Percentiles rank a stretch among this genome's conserved stretches.
Evolutionary conservation across 2,797 vertebrate species (phyloP).

Genomic region (Falco columbarius): DNA sequence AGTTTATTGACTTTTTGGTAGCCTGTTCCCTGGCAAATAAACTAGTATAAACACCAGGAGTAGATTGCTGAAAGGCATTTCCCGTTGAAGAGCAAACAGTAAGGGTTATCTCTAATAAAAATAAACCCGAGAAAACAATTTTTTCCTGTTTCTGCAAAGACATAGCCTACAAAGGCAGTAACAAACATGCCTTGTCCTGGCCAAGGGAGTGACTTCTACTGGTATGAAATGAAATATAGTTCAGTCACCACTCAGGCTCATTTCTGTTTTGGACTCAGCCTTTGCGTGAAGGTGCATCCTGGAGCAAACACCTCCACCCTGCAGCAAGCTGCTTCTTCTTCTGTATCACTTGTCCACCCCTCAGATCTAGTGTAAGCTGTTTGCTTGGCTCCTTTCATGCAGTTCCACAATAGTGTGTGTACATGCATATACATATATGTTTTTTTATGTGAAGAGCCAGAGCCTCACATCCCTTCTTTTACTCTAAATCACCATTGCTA

Average conservation of each 20-base stretch:
- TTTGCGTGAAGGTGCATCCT: neutral
- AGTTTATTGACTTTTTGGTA: conserved; percentile 31
- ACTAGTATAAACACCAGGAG: neutral
- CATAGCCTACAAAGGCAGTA: neutral
- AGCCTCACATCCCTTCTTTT: neutral
- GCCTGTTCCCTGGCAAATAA: neutral
- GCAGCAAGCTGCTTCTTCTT: neutral
- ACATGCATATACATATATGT: neutral
- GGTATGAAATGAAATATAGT: neutral
- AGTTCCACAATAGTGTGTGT: neutral
- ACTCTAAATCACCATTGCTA: conserved; percentile 29
- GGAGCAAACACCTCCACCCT: neutral
- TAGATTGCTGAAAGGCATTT: conserved; percentile 19
- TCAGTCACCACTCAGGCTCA: neutral
- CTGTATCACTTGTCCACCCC: neutral
- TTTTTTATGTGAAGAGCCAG: neutral
- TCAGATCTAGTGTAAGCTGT: neutral
- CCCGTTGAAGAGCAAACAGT: neutral
- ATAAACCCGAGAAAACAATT: neutral
- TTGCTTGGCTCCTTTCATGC: neutral
- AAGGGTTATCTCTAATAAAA: neutral
- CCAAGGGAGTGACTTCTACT: neutral
- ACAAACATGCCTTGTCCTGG: neutral
- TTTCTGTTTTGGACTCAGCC: neutral
- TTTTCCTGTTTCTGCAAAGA: neutral